phyloP scores from a whole-genome alignment of 2,113 vertebrate species.

The Syrmaticus mikado region DNA sequence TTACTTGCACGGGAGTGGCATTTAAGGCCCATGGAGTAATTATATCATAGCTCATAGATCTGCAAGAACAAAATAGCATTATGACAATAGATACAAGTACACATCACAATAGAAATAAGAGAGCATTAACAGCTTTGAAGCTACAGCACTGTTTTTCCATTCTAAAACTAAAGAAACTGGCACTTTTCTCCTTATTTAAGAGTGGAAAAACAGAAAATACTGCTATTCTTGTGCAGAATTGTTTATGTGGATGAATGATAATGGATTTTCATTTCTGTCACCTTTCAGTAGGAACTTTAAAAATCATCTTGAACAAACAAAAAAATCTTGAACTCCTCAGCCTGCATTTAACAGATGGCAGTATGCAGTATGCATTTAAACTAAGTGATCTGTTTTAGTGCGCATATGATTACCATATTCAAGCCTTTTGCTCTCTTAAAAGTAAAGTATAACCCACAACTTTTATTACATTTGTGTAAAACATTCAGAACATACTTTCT shows the following conservation, averaged over 20 bases:
- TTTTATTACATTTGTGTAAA: not conserved
- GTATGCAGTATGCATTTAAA: not conserved
- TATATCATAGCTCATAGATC: not conserved
- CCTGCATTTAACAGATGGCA: not conserved
- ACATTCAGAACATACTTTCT: not conserved
- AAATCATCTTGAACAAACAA: not conserved
- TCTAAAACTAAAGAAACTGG: not conserved
- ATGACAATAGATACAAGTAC: not conserved
- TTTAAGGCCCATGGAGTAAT: not conserved
- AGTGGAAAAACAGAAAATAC: not conserved
- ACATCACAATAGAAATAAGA: not conserved
- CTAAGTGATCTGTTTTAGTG: not conserved
- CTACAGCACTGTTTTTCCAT: not conserved
- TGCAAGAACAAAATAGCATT: not conserved
- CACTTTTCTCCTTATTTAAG: not conserved
- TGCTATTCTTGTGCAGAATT: not conserved
- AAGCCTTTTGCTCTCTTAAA: not conserved
- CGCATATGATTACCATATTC: not conserved
- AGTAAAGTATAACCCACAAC: not conserved
- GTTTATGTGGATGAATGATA: not conserved
- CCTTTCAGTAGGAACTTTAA: not conserved
- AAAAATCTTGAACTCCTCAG: not conserved
- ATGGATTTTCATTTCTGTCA: not conserved
- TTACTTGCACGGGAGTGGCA: not conserved
- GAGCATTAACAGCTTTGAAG: not conserved